Conservation (phyloP, 2,797 vertebrate species). For the Hydrocynus forskahlii region DNA sequence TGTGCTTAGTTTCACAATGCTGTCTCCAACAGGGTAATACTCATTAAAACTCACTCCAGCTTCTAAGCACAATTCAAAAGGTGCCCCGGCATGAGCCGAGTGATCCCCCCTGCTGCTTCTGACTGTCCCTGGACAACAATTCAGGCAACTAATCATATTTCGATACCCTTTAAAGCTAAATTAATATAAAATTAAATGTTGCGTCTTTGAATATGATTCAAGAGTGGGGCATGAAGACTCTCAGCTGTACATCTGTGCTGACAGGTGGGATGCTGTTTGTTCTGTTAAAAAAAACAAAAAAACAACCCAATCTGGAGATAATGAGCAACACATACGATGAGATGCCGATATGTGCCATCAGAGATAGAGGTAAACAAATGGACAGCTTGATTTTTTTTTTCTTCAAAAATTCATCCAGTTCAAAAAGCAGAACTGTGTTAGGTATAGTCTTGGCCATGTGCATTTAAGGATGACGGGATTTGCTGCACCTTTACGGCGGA, state of each 20-base stretch:
- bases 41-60: slow-evolving; percentile 12
- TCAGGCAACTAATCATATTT: slow-evolving; percentile 17
- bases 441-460: not conserved
- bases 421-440: not conserved
- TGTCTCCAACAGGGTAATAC: slow-evolving; percentile 3
- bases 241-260: slow-evolving; percentile 13
- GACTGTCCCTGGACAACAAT: not conserved
- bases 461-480: not conserved
- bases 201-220: slow-evolving; percentile 27
- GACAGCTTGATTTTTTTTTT: not conserved
- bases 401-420: not conserved
- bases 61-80: not conserved
- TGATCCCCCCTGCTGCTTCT: slow-evolving; percentile 19
- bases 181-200: slow-evolving; percentile 16
- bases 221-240: not conserved
- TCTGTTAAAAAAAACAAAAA: not conserved
- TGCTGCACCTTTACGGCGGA: not conserved
- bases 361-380: not conserved
- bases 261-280: slow-evolving; percentile 23
- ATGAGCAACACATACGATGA: slow-evolving; percentile 9
- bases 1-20: slow-evolving; percentile 10
- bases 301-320: not conserved
- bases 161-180: slow-evolving; percentile 4
- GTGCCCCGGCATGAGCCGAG: slow-evolving; percentile 1
- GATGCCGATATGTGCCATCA: slow-evolving; percentile 1